Evolutionary conservation across 2,113 vertebrate species (phyloP), one percentile per base, ranked within the genome.

Genomic region (Sterrhoptilus dennistouni): DNA sequence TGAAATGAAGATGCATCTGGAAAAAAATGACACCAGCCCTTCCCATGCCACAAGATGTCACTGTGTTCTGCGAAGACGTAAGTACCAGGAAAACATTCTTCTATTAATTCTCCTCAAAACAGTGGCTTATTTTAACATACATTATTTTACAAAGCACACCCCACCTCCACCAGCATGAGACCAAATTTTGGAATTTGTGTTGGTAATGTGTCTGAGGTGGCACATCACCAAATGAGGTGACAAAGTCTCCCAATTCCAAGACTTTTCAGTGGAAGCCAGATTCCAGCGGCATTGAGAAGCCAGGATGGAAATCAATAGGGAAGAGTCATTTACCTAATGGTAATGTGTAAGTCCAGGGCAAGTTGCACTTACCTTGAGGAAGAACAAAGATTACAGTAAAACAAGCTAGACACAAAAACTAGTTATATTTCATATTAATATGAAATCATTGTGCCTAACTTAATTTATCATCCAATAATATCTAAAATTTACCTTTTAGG

Each of bases 41-140:
- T 64, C 31, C 14, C 16, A 27, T 20, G 79, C 93, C 96, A 93
- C 95, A 83, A 95, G 96, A 92, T 94, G 96, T 88, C 96, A 66
- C 92, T 97, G 65, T 94, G 47, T 66, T 88, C 93, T 85, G 24
- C 7, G 52, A 83, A 90, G 83, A 86, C 44, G 18, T 9, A 28
- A 65, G n/a, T 18, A 77, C 50, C 35, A 63, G 49, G 18, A 77
- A 44, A 74, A 23, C 24, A 54, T 53, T 65, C 18, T 14, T 50
- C 64, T 83, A 9, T 25, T 29, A 38, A 53, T 42, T n/a, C 8
- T 56, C 29, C 71, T 60, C 9, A 54, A 59, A 83, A 54, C 9
- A 27, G 36, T 47, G n/a, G 8, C 9, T 54, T 69, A 35, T 83
- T 76, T 68, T 47, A 76, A 69, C 18, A 38, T 4, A 61, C 25